phyloP scores from a whole-genome alignment of 35 echinoderm and acorn worm genomes.

The Heliocidaris erythrogramma region DNA sequence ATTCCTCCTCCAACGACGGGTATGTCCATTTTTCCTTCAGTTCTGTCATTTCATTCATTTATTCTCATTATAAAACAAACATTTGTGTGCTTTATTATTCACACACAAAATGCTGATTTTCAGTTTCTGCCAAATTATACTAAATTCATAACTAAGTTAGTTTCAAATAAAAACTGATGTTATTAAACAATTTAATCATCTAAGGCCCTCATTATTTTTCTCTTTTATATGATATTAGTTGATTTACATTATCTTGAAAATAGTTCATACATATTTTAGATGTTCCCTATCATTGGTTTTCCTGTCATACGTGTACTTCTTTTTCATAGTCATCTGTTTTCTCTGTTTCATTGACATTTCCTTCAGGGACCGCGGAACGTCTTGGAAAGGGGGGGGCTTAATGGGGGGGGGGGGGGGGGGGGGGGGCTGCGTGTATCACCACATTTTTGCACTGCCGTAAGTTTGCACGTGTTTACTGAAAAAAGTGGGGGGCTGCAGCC shows the following conservation, averaged over 20 bases:
- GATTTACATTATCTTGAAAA: neutral
- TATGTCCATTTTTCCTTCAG: neutral
- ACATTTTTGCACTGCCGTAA: no score
- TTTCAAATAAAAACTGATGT: neutral
- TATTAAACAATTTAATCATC: no score
- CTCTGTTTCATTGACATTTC: neutral
- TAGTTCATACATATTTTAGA: neutral
- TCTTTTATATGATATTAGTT: neutral
- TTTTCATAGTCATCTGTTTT: neutral
- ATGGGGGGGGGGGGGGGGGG: no score
- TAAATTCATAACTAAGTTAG: neutral
- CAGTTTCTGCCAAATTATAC: neutral
- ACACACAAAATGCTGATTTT: neutral
- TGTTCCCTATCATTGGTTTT: neutral
- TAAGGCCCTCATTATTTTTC: no score
- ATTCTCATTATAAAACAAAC: conserved; percentile 1
- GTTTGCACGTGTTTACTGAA: no score
- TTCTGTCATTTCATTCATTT: neutral
- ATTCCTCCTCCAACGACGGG: neutral
- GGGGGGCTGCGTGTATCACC: no score
- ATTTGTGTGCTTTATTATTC: neutral
- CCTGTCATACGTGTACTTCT: neutral
- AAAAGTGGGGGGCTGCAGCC: no score
- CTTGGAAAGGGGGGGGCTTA: no score
- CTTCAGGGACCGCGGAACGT: no score